A percentile compares a stretch with the other conserved stretches of the same genome.
Evolutionary conservation across 2,888 invertebrate genomes (phyloP).

Genomic region (Acrocyrtus sp.): DNA sequence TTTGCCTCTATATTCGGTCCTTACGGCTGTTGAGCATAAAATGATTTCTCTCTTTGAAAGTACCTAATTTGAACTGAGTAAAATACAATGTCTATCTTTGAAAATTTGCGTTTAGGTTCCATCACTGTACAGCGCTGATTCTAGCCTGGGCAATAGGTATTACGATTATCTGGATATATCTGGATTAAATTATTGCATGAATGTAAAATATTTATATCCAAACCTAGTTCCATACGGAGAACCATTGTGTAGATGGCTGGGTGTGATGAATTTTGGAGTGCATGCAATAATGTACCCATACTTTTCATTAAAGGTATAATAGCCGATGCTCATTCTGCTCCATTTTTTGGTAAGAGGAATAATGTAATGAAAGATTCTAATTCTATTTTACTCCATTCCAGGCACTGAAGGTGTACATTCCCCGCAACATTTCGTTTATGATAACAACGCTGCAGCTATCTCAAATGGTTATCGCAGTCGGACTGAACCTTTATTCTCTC

Average conservation of each 20-base stretch:
- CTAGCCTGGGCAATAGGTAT: conserved; percentile 87
- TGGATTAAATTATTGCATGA: background rate
- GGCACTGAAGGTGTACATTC: conserved; percentile 86
- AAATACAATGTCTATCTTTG: background rate
- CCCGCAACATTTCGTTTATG: conserved; percentile 85
- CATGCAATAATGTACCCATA: conserved; percentile 89
- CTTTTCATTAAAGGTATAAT: conserved; percentile 76
- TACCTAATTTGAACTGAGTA: background rate
- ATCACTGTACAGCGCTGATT: conserved; percentile 92
- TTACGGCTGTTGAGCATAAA: background rate
- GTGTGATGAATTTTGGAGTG: conserved; percentile 94
- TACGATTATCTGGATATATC: no score
- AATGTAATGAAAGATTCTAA: background rate
- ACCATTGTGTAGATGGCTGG: conserved; percentile 74
- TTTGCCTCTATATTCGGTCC: background rate
- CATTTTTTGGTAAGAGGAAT: background rate
- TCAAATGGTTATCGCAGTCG: conserved; percentile 94
- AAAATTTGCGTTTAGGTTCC: conserved; percentile 76
- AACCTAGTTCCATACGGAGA: conserved; percentile 91
- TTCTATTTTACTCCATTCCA: conserved; percentile 64
- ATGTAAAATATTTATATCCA: conserved; percentile 70
- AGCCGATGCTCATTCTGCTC: no score
- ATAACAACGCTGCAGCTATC: conserved; percentile 89
- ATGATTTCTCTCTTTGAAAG: background rate
- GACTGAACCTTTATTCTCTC: conserved; percentile 88